Evolutionary conservation across 1,140 invertebrate genomes (phyloP).

Genomic region (Trichonephila inaurata): DNA sequence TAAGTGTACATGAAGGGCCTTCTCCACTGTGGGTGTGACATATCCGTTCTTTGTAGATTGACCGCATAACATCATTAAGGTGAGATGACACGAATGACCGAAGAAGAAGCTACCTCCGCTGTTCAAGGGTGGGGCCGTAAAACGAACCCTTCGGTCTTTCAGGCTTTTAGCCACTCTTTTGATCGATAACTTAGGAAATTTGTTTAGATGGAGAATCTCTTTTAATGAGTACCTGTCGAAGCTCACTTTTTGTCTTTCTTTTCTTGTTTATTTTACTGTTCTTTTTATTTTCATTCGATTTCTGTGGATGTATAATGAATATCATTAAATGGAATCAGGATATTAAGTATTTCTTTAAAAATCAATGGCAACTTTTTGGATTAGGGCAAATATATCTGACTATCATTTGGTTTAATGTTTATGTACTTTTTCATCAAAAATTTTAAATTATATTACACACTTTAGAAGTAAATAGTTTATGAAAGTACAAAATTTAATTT

Average conservation of each 20-base stretch:
- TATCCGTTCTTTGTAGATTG: slow-evolving; percentile 20
- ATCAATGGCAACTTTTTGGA: not conserved
- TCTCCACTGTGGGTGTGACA: slow-evolving; percentile 56
- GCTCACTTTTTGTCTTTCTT: not conserved
- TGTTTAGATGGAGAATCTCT: slow-evolving; percentile 34
- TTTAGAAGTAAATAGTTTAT: no score
- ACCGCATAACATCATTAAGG: slow-evolving; percentile 56
- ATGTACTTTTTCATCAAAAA: no score
- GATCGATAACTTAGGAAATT: slow-evolving; percentile 71
- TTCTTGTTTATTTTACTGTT: slow-evolving; percentile 1
- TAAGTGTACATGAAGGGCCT: not conserved
- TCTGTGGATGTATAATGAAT: slow-evolving; percentile 6
- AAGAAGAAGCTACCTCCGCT: slow-evolving; percentile 30
- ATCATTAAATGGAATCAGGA: not conserved
- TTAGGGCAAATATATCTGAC: no score
- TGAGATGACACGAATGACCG: slow-evolving; percentile 38
- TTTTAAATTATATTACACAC: no score
- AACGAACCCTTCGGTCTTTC: slow-evolving; percentile 22
- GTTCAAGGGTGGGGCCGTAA: slow-evolving; percentile 45
- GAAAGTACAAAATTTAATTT: no score
- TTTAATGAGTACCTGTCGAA: slow-evolving; percentile 63
- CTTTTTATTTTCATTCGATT: not conserved
- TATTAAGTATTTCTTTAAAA: not conserved
- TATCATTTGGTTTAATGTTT: no score
- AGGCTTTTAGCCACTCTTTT: slow-evolving; percentile 31